Conservation (phyloP, 2,888 invertebrate genomes). For the Copidosoma aretas region DNA sequence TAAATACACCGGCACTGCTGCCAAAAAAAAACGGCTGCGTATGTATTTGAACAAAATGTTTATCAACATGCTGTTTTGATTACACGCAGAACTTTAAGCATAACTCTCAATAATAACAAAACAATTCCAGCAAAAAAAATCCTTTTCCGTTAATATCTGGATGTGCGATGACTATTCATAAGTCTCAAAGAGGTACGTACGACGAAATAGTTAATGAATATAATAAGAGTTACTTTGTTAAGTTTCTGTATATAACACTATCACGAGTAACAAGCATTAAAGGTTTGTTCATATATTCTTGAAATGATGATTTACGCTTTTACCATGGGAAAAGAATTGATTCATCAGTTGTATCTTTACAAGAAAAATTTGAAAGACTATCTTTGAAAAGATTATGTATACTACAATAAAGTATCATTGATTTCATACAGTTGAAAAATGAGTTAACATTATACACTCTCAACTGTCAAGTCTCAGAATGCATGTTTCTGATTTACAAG, state of each 20-base stretch:
- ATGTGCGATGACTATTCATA: constrained; percentile 41
- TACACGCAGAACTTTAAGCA: constrained; percentile 20
- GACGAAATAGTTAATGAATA: constrained; percentile 40
- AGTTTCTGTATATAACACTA: constrained; percentile 33
- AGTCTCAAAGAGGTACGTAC: constrained; percentile 41
- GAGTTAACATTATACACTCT: constrained; percentile 10
- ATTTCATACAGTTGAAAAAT: neutral
- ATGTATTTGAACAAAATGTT: constrained; percentile 16
- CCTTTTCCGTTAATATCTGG: constrained; percentile 40
- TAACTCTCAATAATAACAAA: constrained; percentile 32
- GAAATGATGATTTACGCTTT: constrained; percentile 13
- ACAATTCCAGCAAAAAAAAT: constrained; percentile 33
- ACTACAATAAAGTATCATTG: neutral
- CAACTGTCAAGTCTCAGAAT: constrained; percentile 26
- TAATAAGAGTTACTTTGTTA: constrained; percentile 28
- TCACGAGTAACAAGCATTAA: constrained; percentile 24
- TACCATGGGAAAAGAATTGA: constrained; percentile 7
- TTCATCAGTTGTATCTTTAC: constrained; percentile 14
- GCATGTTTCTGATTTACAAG: constrained; percentile 18
- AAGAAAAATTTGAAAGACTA: constrained; percentile 18
- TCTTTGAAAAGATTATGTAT: constrained; percentile 10
- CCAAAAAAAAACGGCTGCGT: neutral
- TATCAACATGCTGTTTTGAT: constrained; percentile 45
- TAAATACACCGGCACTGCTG: constrained; percentile 27
- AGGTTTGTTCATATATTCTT: constrained; percentile 17